Conservation (phyloP, 2,113 vertebrate genomes). For the Isichthys henryi region DNA sequence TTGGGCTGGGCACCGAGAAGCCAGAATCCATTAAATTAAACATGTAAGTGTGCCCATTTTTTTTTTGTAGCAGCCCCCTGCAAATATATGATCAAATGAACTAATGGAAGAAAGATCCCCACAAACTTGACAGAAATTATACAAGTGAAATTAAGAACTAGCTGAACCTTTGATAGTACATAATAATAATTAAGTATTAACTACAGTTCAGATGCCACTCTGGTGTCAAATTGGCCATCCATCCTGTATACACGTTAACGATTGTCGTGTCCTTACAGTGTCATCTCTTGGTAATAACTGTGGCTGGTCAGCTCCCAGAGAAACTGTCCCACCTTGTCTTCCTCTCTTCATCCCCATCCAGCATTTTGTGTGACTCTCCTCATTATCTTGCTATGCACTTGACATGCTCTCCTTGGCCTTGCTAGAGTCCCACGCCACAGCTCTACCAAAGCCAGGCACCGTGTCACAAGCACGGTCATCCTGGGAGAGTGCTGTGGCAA, state of each 20-base stretch:
- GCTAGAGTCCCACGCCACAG: neutral
- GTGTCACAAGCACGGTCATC: neutral
- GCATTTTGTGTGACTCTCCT: neutral
- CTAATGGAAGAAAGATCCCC: neutral
- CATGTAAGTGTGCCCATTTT: neutral
- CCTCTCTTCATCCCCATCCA: neutral
- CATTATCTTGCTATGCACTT: neutral
- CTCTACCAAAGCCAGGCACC: neutral
- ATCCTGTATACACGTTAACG: neutral
- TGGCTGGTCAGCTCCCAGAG: neutral
- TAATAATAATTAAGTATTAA: neutral
- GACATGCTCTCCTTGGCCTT: neutral
- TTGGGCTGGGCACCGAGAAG: neutral
- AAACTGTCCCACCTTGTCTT: neutral
- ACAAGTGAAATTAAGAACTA: neutral
- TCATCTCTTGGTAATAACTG: neutral
- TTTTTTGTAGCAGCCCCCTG: neutral
- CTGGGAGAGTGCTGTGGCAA: neutral
- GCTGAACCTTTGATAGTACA: neutral
- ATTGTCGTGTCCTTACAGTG: neutral
- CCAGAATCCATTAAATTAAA: neutral
- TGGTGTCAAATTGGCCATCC: neutral
- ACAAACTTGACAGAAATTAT: neutral
- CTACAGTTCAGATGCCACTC: neutral
- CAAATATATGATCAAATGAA: neutral